Evolutionary conservation across 2,113 vertebrate genomes (phyloP), one percentile per base, ranked within the genome.

Genomic region (Crotalus viridis): DNA sequence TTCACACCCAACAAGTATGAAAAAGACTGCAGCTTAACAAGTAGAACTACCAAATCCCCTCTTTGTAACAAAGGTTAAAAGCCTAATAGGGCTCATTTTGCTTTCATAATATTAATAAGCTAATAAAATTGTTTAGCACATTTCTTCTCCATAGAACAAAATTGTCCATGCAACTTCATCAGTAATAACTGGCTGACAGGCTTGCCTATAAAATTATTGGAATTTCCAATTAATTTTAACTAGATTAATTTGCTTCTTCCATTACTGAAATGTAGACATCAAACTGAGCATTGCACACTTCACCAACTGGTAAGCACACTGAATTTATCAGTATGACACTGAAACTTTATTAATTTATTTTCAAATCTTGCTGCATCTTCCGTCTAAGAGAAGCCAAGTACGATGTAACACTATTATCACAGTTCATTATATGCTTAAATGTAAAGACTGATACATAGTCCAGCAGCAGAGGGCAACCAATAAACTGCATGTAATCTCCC

Each of bases 151-250:
- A 54, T 22, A 90, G 93, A 10, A 95, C 94, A 93, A 96, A 96
- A 94, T 95, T 94, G 89, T 64, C 95, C 90, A 51, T 94, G 93
- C 26, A 94, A 5, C 26, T 96, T 96, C 48, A 94, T 94, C 90
- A 93, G 57, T 89, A 52, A 81, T 87, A 95, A 91, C 90, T 93
- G 90, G 91, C 87, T 92, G 93, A 91, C 89, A 96, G 85, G 43
- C 95, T 87, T 96, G 89, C 52, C 85, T 93, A 56, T 61, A 22
- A 95, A 96, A 86, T 85, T 56, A 43, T 52, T 90, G 52, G 93
- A 96, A 91, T 94, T 95, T 95, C 92, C 92, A 94, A 64, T 96
- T 96, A 96, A 96, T 19, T 89, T 52, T 95, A 22, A 88, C 59
- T 89, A 92, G 43, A 94, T 92, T 94, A 94, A 94, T 95, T 95